Base-by-base conservation (phyloP, 1,140 invertebrate genomes). In the Diorhabda sublineata region DNA sequence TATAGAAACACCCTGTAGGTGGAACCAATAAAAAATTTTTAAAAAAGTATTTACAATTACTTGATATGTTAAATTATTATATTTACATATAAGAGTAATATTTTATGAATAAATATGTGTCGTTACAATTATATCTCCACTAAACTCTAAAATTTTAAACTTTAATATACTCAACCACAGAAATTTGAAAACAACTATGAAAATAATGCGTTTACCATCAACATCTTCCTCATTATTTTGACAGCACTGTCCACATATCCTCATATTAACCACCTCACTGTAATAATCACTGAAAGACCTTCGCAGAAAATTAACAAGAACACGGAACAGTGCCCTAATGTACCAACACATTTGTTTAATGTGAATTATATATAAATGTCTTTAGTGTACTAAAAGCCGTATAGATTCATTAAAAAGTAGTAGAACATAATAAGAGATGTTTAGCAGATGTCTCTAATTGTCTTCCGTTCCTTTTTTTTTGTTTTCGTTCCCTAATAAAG, bases 401-500 rank as follows among this genome's bases (percentile, higher is more conserved):
- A 52, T 52, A 52, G n/a, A 52, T 8, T 52, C 47, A 52, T 52
- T 52, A 52, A 8, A 52, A 52, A 52, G 6, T 52, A 52, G 47
- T 52, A n/a, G 47, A 6, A 52, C 26, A 26, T 26, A 52, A 52
- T 6, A n/a, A 52, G 47, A n/a, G 47, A 52, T 52, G 47, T 6
- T 52, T 8, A 52, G 2, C 47, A 52, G 47, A 3, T 52, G 47
- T 52, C 2, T 52, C 47, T 52, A 52, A 52, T 52, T 52, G 47
- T 52, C 47, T 52, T 52, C 47, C 47, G 47, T 52, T 52, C n/a
- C 47, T 52, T 52, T 52, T 52, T 52, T 52, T 52, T 52, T 52
- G 47, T 52, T 52, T 52, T 52, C 47, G 47, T 52, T 52, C 47
- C 47, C 47, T 52, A 52, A 52, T 52, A 52, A 52, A 6, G 6